Evolutionary conservation across 2,888 invertebrate genomes (phyloP).

Genomic region (Achlya flavicornis): DNA sequence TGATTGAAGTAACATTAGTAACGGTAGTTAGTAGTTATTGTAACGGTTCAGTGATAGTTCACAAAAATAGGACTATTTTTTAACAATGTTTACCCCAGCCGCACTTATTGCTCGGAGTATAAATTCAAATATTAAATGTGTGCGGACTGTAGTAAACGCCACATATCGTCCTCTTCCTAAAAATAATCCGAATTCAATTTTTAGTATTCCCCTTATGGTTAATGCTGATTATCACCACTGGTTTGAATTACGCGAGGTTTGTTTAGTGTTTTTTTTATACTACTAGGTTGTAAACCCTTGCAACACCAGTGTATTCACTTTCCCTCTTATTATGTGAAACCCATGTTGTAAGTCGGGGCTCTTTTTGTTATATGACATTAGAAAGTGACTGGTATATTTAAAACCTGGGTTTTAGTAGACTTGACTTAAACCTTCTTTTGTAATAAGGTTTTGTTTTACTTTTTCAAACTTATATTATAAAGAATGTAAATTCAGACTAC

Average conservation of each 20-base stretch:
- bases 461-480: too few species aligned
- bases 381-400: too few species aligned
- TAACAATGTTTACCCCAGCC: background rate
- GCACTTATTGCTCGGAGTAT: background rate
- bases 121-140: background rate
- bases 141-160: background rate
- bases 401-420: too few species aligned
- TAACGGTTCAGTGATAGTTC: background rate
- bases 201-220: background rate
- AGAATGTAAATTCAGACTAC: too few species aligned
- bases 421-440: too few species aligned
- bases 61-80: background rate
- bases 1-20: background rate
- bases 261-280: background rate
- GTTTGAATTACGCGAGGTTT: background rate
- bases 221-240: background rate
- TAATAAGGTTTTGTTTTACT: too few species aligned
- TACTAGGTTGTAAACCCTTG: background rate
- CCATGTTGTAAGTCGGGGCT: too few species aligned
- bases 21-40: too few species aligned
- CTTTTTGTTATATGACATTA: too few species aligned
- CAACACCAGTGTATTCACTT: too few species aligned
- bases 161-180: background rate
- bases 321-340: too few species aligned
- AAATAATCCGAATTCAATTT: slow-evolving; percentile 7